These are phyloP conservation scores for Lagria hirta DNA, from an alignment of 2,888 invertebrate species.

Conservation along the genomic window DNA sequence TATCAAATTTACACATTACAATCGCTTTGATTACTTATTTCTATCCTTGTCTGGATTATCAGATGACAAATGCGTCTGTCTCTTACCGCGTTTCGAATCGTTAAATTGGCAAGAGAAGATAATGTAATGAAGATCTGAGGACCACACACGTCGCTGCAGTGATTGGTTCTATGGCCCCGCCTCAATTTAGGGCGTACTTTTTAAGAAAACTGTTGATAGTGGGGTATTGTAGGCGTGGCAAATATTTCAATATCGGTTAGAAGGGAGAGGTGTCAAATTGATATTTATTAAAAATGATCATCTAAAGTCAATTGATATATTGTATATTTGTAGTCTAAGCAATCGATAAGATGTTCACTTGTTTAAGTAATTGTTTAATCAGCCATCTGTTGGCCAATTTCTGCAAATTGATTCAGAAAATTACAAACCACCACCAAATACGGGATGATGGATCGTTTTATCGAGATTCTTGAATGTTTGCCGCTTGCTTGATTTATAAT, in stretches of 20 bases:
- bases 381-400: no score
- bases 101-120: constrained; percentile 53
- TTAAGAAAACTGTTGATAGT: constrained; percentile 18
- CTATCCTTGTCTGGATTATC: constrained; percentile 32
- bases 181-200: constrained; percentile 29
- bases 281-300: constrained; percentile 41
- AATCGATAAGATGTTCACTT: no score
- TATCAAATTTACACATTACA: constrained; percentile 38
- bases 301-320: constrained; percentile 41
- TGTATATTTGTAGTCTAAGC: no score
- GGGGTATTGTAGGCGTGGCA: constrained; percentile 10
- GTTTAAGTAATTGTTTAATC: no score
- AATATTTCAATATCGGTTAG: not conserved
- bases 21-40: constrained; percentile 39
- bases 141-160: constrained; percentile 55
- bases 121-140: constrained; percentile 55
- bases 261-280: constrained; percentile 38
- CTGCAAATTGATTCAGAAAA: no score
- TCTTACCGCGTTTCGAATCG: constrained; percentile 49
- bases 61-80: constrained; percentile 39
- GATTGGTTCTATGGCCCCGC: constrained; percentile 50
- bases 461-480: no score
- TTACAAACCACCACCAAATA: no score
- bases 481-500: no score
- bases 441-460: no score